Evolutionary conservation across 2,888 invertebrate species (phyloP), one percentile per base, ranked within the genome.

Genomic region (Encarsia formosa): DNA sequence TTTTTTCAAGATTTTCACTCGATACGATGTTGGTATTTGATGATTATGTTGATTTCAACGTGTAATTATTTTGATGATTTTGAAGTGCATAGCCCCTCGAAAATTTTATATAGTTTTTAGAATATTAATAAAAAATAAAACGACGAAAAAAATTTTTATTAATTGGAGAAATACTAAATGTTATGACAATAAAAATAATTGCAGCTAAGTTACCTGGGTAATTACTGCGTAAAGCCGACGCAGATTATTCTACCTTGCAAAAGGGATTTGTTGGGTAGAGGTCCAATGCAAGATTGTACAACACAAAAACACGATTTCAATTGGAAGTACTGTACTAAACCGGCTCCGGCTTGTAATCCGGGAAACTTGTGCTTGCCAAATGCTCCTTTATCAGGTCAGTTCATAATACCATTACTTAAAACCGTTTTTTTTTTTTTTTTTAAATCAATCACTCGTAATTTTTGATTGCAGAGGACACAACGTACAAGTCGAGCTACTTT

Each of bases 291-390:
- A 71, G 81, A 81, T 57, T 73, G 84, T 52, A 88, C 87, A 4
- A 87, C 87, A 0, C 82, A 85, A 59, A 84, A 85, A 31, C 85
- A 85, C 67, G 87, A 87, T 75, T 88, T 78, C 65, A 83, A 61
- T 2, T 73, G 73, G 73, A 72, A 70, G 54, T 59, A 35, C 34
- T 34, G 54, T 2, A 16, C 31, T 6, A 54, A 43, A 22, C 9
- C 5, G 9, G n/a, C 49, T 1, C 51, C 52, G 4, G 46, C 52
- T 2, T 52, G 22, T 15, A 40, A 43, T 18, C 16, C 18, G 1
- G 57, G 52, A 0, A 49, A 52, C 15, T 9, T 57, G 11, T 49
- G 54, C n/a, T 4, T 49, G 6, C 49, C 54, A 1, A 41, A 44
- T 15, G 46, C 46, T 4, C 15, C 15, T 9, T 9, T 57, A 5